Conservation (phyloP, 2,797 vertebrate genomes). For the Antennarius maculatus region DNA sequence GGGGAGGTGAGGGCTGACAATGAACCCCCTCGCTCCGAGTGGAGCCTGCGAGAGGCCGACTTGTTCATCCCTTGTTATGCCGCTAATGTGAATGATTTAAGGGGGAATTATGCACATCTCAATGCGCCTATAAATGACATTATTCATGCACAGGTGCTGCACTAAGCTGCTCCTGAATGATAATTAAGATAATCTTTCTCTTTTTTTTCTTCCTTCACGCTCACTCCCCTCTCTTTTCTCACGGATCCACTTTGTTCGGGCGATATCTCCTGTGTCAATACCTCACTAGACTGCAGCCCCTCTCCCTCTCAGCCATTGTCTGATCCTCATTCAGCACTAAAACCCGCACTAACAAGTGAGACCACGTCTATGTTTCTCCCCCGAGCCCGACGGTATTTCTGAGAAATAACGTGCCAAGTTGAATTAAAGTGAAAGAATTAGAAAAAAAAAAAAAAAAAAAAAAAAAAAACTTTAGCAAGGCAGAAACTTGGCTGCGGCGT, state of each 20-base stretch:
- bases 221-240: conserved; percentile 77
- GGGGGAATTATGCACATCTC: conserved; percentile 84
- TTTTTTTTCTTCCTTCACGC: conserved; percentile 62
- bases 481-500: conserved; percentile 76
- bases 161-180: conserved; percentile 85
- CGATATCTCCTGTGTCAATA: conserved; percentile 85
- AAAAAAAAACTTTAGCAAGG: conserved; percentile 72
- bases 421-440: conserved; percentile 80
- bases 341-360: conserved; percentile 83
- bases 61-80: conserved; percentile 83
- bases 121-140: conserved; percentile 85
- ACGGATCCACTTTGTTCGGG: conserved; percentile 85
- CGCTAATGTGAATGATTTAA: conserved; percentile 85
- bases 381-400: conserved; percentile 74
- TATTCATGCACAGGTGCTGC: conserved; percentile 89
- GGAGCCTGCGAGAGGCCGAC: conserved; percentile 69
- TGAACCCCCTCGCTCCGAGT: conserved; percentile 60
- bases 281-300: conserved; percentile 74
- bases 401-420: conserved; percentile 82
- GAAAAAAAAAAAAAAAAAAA: conserved; percentile 14
- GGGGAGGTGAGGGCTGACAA: conserved; percentile 70
- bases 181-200: conserved; percentile 88
- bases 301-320: conserved; percentile 80
- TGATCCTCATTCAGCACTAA: conserved; percentile 81
- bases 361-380: conserved; percentile 80